phyloP scores from a whole-genome alignment of 2,113 vertebrate genomes.

The Oriolus oriolus region DNA sequence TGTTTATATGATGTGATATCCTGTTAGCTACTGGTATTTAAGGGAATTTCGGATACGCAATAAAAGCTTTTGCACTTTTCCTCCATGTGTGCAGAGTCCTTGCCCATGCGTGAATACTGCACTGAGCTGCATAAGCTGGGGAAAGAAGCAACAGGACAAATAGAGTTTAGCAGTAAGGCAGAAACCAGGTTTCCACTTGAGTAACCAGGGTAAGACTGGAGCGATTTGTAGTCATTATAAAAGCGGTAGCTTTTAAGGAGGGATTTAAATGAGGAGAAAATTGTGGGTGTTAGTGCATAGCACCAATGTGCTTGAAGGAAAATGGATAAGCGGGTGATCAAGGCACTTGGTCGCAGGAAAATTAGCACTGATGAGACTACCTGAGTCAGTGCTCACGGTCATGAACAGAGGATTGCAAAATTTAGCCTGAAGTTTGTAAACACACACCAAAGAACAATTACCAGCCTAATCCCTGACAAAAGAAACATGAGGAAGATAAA shows the following conservation, averaged over 20 bases:
- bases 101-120: no score
- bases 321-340: not conserved
- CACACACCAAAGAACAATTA: conserved; percentile 7
- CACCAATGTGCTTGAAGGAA: not conserved
- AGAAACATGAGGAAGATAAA: not conserved
- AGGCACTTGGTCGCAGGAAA: not conserved
- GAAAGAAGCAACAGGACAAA: not conserved
- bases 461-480: not conserved
- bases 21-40: no score
- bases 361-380: not conserved
- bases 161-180: not conserved
- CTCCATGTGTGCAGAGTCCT: no score
- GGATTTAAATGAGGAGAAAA: conserved; percentile 20
- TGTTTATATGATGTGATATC: no score
- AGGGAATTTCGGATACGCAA: no score
- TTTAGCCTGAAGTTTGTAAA: conserved; percentile 34
- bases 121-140: not conserved
- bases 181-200: not conserved
- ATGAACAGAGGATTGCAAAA: conserved; percentile 13
- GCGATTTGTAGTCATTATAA: not conserved
- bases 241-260: not conserved
- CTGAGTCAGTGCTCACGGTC: not conserved
- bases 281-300: not conserved
- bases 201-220: not conserved
- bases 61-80: no score